Percentiles rank a stretch among this genome's conserved stretches.
phyloP scores from a whole-genome alignment of 92 coral and sea anemone genomes.

The Plumapathes pennacea region DNA sequence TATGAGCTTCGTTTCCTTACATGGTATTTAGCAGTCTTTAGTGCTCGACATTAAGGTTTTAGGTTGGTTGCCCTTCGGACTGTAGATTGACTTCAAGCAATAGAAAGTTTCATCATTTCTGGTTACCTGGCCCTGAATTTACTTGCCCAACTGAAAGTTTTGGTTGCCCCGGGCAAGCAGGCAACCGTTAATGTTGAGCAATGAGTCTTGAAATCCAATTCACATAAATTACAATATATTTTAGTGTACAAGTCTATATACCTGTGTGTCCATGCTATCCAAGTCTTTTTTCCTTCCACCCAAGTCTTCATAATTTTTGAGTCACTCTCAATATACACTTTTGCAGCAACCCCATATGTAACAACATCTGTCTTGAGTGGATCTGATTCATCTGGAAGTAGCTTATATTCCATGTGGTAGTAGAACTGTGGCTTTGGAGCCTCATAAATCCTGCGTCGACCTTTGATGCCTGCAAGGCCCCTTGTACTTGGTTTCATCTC shows the following conservation, averaged over 20 bases:
- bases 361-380: slow-evolving; percentile 92
- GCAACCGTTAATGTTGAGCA: not conserved
- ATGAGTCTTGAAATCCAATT: not conserved
- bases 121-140: no score
- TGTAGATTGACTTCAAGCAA: no score
- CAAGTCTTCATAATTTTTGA: slow-evolving; percentile 93
- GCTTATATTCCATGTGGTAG: slow-evolving; percentile 86
- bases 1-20: no score
- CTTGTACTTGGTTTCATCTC: slow-evolving; percentile 51
- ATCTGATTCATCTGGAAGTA: slow-evolving; percentile 80
- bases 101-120: no score
- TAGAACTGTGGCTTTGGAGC: slow-evolving; percentile 95
- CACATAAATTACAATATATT: not conserved
- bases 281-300: slow-evolving; percentile 79
- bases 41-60: no score
- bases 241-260: not conserved
- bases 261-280: slow-evolving; percentile 99
- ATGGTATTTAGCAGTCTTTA: no score
- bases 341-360: slow-evolving; percentile 95
- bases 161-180: no score
- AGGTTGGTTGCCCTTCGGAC: no score
- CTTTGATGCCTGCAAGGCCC: slow-evolving; percentile 63
- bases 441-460: slow-evolving; percentile 71
- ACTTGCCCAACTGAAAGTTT: no score
- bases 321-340: slow-evolving; percentile 88